Percentiles rank a stretch among this genome's conserved stretches.
phyloP scores from a whole-genome alignment of 2,888 invertebrate genomes.

The Leptinotarsa peninsularis region DNA sequence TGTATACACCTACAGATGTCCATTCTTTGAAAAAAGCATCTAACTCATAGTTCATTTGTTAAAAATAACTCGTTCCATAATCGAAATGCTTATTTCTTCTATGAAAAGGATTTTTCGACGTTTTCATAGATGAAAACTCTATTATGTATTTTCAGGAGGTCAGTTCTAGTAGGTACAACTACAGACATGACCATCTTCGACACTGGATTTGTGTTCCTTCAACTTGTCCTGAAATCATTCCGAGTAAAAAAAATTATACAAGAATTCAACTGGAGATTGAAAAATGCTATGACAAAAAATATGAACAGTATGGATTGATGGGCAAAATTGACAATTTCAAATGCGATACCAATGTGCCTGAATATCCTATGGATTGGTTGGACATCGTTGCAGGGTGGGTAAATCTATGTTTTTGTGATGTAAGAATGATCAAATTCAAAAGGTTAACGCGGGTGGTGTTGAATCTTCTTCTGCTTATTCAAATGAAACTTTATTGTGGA shows the following conservation, averaged over 20 bases:
- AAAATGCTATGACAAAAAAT: constrained; percentile 47
- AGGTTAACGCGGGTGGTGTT: too few species aligned
- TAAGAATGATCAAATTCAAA: too few species aligned
- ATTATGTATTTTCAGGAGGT: constrained; percentile 45
- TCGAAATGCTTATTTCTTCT: too few species aligned
- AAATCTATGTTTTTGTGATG: neutral
- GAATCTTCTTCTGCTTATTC: too few species aligned
- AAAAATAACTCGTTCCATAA: too few species aligned
- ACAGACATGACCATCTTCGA: constrained; percentile 53
- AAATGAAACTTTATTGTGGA: too few species aligned
- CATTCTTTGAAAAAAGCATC: too few species aligned
- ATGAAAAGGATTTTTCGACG: too few species aligned
- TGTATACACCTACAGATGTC: too few species aligned
- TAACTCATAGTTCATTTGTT: too few species aligned
- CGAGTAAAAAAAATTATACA: constrained; percentile 14
- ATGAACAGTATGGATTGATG: constrained; percentile 15
- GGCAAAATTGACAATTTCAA: constrained; percentile 32
- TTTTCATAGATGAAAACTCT: too few species aligned
- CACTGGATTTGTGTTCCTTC: constrained; percentile 55
- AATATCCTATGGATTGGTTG: constrained; percentile 29
- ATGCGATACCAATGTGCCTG: constrained; percentile 31
- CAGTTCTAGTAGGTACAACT: constrained; percentile 46
- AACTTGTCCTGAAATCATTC: constrained; percentile 48
- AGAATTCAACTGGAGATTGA: constrained; percentile 32
- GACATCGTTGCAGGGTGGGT: constrained; percentile 36